A percentile compares a stretch with the other conserved stretches of the same genome.
phyloP scores from a whole-genome alignment of 2,113 vertebrate species.

The Lasiurus borealis region DNA sequence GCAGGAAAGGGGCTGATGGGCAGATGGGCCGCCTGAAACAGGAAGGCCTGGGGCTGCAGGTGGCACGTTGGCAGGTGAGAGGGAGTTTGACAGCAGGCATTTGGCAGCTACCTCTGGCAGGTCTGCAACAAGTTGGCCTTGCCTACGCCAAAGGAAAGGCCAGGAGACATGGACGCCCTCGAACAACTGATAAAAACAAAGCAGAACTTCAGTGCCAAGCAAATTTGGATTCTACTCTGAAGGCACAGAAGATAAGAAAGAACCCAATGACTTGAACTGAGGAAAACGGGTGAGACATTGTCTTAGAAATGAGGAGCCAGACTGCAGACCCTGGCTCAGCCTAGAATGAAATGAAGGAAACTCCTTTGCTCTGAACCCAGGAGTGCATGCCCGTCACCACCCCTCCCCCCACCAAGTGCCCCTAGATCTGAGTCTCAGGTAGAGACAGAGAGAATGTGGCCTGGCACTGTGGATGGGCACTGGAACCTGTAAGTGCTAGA shows the following conservation, averaged over 20 bases:
- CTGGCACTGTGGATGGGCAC: neutral
- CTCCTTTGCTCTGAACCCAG: neutral
- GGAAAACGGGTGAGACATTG: fast-evolving
- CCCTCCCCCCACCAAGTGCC: fast-evolving
- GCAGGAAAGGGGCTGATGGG: neutral
- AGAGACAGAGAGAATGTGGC: neutral
- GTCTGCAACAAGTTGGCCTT: neutral
- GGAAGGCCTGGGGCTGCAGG: neutral
- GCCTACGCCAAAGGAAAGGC: neutral
- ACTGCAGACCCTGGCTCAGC: neutral
- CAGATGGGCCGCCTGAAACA: neutral
- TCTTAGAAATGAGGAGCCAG: neutral
- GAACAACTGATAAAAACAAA: neutral
- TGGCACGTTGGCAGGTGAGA: neutral
- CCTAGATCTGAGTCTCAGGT: neutral
- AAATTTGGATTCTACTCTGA: neutral
- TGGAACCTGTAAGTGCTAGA: neutral
- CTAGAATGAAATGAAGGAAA: neutral
- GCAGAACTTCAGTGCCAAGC: neutral
- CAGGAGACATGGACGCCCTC: neutral
- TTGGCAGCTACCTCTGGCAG: neutral
- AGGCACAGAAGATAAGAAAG: neutral
- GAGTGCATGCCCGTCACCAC: neutral
- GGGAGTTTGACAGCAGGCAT: neutral
- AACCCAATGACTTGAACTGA: neutral